Base-by-base conservation (phyloP, 1,140 invertebrate species). In the Euura saliciscinereae region DNA sequence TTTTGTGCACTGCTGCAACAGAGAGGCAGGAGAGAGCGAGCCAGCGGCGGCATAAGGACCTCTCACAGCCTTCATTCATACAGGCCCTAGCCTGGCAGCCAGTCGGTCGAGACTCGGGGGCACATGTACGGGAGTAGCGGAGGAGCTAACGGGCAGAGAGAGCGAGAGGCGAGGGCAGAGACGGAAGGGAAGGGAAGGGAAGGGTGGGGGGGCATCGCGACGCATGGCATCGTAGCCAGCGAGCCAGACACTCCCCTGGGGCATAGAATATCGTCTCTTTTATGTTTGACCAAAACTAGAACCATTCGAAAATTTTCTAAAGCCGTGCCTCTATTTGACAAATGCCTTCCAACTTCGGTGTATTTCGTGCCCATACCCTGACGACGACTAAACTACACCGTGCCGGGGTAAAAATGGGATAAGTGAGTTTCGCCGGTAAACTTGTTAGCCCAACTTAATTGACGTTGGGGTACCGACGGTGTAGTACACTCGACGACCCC, bases 1-100 rank as follows among this genome's bases (percentile, higher is more conserved):
- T 76, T 72, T 72, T 44, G 70, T 64, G 72, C 67, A 66, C 44
- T 70, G 68, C 72, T 70, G 70, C 64, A 59, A 44, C 4, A 68
- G 13, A n/a, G 59, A 44, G 46, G 44, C 44, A 43, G 44, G 65
- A 73, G 65, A 73, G 11, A 10, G 7, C 6, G 59, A 64, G 13
- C 8, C 66, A 68, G 44, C 45, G 44, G 28, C 65, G 4, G 11
- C 43, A 45, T 69, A 73, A 70, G 71, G 70, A 44, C 71, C 69
- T 72, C 68, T 44, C 67, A 70, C 70, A 64, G 68, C 13, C 69
- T 28, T 69, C 59, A 64, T 13, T 10, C 59, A 28, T 13, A 2
- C 28, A 28, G 28, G 28, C 28, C 28, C 28, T 28, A 28, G 28
- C 0, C 28, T 28, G 28, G 28, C 28, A 28, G 28, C 28, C 28